Evolutionary conservation across 2,113 vertebrate genomes (phyloP).

Genomic region (Thunnus thynnus): DNA sequence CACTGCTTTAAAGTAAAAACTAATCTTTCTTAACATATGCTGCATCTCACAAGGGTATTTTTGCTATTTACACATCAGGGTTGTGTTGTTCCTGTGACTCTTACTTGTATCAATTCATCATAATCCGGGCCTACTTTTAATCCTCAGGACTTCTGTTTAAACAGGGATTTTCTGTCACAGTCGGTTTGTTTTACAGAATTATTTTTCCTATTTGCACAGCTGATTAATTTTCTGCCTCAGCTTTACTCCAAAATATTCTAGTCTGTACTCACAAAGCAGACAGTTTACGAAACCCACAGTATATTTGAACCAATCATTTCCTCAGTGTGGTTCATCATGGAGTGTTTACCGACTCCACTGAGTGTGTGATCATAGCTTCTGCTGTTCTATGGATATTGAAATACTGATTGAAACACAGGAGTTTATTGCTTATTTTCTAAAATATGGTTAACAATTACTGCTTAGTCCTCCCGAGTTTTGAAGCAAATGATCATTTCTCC

Average conservation of each 20-base stretch:
- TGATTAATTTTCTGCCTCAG: slow-evolving; percentile 26
- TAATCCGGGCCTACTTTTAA: neutral
- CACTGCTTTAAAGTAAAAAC: neutral
- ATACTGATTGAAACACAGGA: neutral
- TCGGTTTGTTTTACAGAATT: slow-evolving; percentile 26
- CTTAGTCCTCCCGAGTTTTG: neutral
- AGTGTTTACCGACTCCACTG: neutral
- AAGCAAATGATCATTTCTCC: slow-evolving; percentile 4
- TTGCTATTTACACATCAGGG: neutral
- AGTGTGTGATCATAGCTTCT: neutral
- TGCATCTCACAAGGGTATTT: neutral
- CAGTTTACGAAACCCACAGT: neutral
- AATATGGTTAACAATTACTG: neutral
- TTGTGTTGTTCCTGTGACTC: neutral
- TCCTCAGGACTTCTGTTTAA: slow-evolving; percentile 1
- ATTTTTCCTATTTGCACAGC: slow-evolving; percentile 23
- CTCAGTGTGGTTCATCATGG: neutral
- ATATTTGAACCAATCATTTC: neutral
- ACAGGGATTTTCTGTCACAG: slow-evolving; percentile 5
- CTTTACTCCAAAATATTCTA: neutral
- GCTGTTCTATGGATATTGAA: neutral
- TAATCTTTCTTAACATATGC: slow-evolving; percentile 1
- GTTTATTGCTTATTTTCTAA: neutral
- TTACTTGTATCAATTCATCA: neutral
- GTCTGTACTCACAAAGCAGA: neutral